Evolutionary conservation across 2,113 vertebrate genomes (phyloP), one percentile per base, ranked within the genome.

Genomic region (Chlorocebus sabaeus): DNA sequence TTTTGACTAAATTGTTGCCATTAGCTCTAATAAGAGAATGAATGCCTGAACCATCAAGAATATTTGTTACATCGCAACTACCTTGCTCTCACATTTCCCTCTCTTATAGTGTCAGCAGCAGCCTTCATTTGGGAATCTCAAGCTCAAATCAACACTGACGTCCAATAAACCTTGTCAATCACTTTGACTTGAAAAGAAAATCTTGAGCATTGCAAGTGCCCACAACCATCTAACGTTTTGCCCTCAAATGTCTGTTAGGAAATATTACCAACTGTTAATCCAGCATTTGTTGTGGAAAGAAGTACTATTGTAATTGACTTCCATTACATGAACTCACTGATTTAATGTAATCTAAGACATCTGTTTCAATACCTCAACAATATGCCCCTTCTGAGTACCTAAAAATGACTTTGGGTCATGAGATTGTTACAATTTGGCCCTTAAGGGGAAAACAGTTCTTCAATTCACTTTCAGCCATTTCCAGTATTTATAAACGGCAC

Each of bases 1-100:
- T 98, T 98, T 96, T 96, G 38, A 92, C 32, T 95, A 40, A 94
- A 96, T 90, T 78, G 10, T 90, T 98, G 70, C 72, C 38, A 92
- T 68, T 94, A 52, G n/a, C n/a, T 97, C 18, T 91, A 87, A 70
- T 86, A 57, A 92, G 92, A 95, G 6, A 89, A 94, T 18, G 89
- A 82, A 43, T 52, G 79, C 86, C 75, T 90, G 20, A 97, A 43
- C 27, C 97, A n/a, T 78, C 85, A 96, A 78, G 7, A 72, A 97
- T 98, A 79, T 95, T 97, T 89, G 32, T 84, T 82, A 93, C 82
- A 0, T 92, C 87, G 2, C 78, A 95, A 68, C 14, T 70, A 57
- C 17, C 55, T 67, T 83, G 83, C 27, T 82, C 73, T 97, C 32
- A 67, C 6, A 57, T 94, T 93, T 75, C n/a, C 7, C 5, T 89